These are phyloP conservation scores for Rhynchonema sp. DNA, from an alignment of 2,888 invertebrate species.

Conservation along the genomic window DNA sequence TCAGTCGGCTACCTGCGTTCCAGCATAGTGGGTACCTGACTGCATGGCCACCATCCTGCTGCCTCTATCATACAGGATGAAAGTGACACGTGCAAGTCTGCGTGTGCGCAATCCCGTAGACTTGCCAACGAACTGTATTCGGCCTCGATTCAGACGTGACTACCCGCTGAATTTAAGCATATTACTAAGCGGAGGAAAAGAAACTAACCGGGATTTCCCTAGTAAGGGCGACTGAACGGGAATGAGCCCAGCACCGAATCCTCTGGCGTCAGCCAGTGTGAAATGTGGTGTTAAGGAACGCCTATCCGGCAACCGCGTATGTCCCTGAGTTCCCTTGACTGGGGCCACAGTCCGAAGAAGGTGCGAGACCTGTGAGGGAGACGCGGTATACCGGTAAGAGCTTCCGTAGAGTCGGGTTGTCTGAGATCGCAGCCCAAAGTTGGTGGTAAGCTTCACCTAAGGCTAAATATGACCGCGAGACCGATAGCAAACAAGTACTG, in stretches of 20 bases:
- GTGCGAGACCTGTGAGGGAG: slow-evolving; percentile 30
- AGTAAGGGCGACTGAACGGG: neutral
- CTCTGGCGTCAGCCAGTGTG: slow-evolving; percentile 18
- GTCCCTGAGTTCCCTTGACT: slow-evolving; percentile 15
- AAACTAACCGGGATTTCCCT: neutral
- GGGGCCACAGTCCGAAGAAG: slow-evolving; percentile 21
- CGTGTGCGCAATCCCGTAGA: neutral
- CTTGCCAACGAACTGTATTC: neutral
- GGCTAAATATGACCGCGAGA: neutral
- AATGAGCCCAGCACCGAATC: neutral
- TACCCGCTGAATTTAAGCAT: neutral
- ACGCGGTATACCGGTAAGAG: slow-evolving; percentile 9
- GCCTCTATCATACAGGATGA: no score
- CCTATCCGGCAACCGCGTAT: slow-evolving; percentile 8
- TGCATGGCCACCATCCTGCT: no score
- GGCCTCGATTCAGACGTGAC: neutral
- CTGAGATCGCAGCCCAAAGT: slow-evolving; percentile 41
- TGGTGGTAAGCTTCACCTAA: neutral
- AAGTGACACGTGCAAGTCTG: neutral
- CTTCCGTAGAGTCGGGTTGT: slow-evolving; percentile 41
- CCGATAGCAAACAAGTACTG: neutral
- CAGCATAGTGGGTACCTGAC: no score
- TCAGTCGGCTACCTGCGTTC: no score
- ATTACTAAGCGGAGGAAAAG: neutral
- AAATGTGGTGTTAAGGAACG: slow-evolving; percentile 39